Percentiles rank a stretch among this genome's conserved stretches.
phyloP scores from a whole-genome alignment of 2,113 vertebrate species.

The Silurus meridionalis region DNA sequence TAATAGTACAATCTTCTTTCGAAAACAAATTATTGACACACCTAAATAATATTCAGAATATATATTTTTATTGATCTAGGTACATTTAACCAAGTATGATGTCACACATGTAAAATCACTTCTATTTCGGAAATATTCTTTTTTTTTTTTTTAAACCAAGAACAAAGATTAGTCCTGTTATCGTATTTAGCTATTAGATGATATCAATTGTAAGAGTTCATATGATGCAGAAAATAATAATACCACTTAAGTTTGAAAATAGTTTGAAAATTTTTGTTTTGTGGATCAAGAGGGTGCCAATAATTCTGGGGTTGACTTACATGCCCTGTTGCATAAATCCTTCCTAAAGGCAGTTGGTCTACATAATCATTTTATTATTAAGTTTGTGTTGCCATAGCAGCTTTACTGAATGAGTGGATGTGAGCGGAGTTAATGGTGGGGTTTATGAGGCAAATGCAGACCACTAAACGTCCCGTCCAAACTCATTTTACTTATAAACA shows the following conservation, averaged over 20 bases:
- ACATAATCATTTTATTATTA: constrained; percentile 32
- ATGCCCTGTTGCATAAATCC: background rate
- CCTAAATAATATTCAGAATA: background rate
- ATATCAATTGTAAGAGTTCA: background rate
- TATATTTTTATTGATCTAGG: background rate
- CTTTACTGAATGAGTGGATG: background rate
- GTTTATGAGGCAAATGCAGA: background rate
- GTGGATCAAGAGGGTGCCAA: too few species aligned
- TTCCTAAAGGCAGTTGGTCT: constrained; percentile 27
- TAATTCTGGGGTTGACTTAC: background rate
- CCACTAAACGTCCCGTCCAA: background rate
- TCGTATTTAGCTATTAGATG: background rate
- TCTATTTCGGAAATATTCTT: background rate
- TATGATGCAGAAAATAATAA: background rate
- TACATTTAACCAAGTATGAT: background rate
- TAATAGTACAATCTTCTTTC: background rate
- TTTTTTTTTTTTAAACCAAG: background rate
- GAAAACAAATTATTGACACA: background rate
- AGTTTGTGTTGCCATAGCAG: constrained; percentile 42
- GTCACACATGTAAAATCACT: background rate
- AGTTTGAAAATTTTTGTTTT: background rate
- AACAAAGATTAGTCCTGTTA: background rate
- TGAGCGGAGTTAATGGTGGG: constrained; percentile 6
- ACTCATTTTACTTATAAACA: background rate
- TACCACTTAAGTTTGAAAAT: background rate